phyloP scores from a whole-genome alignment of 2,113 vertebrate genomes.

The Channa maculata region DNA sequence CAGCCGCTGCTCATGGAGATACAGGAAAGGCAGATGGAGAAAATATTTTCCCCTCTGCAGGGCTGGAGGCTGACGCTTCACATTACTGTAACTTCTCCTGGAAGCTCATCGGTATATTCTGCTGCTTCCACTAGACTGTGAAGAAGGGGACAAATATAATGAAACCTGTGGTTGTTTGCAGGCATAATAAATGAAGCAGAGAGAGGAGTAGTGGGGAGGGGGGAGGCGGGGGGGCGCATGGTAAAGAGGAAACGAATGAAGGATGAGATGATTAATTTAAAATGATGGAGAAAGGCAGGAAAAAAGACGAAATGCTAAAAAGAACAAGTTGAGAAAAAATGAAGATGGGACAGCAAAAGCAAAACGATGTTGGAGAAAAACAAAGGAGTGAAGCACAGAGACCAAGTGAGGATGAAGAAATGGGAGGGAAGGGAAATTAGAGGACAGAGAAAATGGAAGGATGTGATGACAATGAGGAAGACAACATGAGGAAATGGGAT shows the following conservation, averaged over 20 bases:
- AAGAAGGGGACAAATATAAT: slow-evolving; percentile 33
- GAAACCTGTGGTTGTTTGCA: slow-evolving; percentile 46
- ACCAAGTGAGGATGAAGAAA: neutral
- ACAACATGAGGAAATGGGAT: neutral
- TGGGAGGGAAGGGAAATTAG: neutral
- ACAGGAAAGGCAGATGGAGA: slow-evolving; percentile 25
- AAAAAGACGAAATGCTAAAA: too few relatives aligned
- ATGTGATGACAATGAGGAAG: neutral
- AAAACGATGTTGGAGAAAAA: too few relatives aligned
- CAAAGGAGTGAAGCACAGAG: too few relatives aligned
- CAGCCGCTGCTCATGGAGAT: neutral
- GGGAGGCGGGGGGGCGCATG: neutral
- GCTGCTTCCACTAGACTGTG: slow-evolving; percentile 7
- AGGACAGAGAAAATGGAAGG: neutral
- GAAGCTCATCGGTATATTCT: slow-evolving; percentile 63
- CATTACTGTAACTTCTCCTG: slow-evolving; percentile 30
- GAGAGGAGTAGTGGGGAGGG: neutral
- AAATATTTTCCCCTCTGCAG: slow-evolving; percentile 36
- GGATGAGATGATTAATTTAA: neutral
- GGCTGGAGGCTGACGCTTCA: slow-evolving; percentile 13
- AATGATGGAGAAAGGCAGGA: too few relatives aligned
- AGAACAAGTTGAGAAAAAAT: neutral
- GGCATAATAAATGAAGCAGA: slow-evolving; percentile 36
- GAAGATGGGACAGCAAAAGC: neutral
- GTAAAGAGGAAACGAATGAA: neutral